Evolutionary conservation across 1,140 invertebrate genomes (phyloP), one percentile per base, ranked within the genome.

Genomic region (Drosophila parabipectinata): DNA sequence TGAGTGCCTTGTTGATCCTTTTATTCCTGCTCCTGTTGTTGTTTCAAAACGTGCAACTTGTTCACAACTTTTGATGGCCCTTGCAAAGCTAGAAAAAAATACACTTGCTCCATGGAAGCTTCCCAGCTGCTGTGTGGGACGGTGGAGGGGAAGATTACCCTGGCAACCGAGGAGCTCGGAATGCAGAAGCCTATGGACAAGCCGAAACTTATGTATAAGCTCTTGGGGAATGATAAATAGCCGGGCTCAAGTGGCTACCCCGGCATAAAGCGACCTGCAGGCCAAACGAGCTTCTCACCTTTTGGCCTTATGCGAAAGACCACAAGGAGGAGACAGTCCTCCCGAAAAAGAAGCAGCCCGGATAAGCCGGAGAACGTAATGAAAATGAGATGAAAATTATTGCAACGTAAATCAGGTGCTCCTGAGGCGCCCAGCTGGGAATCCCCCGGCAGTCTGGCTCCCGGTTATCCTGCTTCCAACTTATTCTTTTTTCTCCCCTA

Each of bases 321-420:
- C 39, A n/a, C 12, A 55, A 68, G 39, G 34, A 6, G 28, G 3
- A 18, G 41, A 24, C 21, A 41, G 28, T 55, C 24, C 58, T 54
- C 26, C 45, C 47, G 37, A 41, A 56, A 56, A 55, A 44, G 41
- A 14, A 61, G 26, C 63, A 28, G 51, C 66, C 32, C 6, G 67
- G 63, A 63, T 77, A 80, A 85, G 68, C 59, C 57, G 48, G 67
- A 60, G 44, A 84, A 71, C 64, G 75, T 83, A 87, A 87, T 87
- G 83, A 87, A 87, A 87, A 87, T 88, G 83, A 87, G 83, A 79
- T 87, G 79, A 87, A 88, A 87, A 87, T 87, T 87, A 87, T 87
- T 87, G 83, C 83, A 87, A 77, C 83, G 82, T 87, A 87, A 87
- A 87, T 87, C 82, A 87, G 82, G 72, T 63, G 63, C 53, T 53